Percentiles rank a stretch among this genome's conserved stretches.
These are phyloP conservation scores for Cynaeus angustus DNA, from an alignment of 2,888 invertebrate species.

Conservation along the genomic window DNA sequence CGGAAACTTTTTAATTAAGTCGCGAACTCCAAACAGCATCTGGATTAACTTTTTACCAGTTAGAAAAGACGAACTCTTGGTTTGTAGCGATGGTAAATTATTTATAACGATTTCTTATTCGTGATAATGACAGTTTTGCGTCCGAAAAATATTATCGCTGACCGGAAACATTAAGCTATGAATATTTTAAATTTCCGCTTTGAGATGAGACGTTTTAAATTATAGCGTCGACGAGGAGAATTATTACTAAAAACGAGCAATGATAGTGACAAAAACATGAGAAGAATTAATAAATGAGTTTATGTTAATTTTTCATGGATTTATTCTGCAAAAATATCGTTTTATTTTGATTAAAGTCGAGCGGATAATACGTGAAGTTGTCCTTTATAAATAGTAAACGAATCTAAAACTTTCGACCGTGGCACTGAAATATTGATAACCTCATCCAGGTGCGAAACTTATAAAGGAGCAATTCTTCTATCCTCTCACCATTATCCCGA, in stretches of 20 bases:
- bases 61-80: constrained; percentile 11
- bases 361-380: background rate
- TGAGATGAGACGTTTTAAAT: background rate
- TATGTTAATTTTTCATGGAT: too few species aligned
- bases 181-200: constrained; percentile 18
- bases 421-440: constrained; percentile 13
- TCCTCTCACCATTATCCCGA: constrained; percentile 9
- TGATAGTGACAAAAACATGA: too few species aligned
- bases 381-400: constrained; percentile 13
- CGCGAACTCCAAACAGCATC: constrained; percentile 31
- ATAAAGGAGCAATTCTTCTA: constrained; percentile 10
- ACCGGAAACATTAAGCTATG: constrained; percentile 29
- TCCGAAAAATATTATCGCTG: constrained; percentile 28
- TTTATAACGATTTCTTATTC: constrained; percentile 26
- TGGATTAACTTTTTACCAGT: constrained; percentile 11
- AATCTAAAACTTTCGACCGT: constrained; percentile 10
- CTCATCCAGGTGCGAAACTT: constrained; percentile 24
- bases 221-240: too few species aligned
- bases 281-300: too few species aligned
- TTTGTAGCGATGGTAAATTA: constrained; percentile 14
- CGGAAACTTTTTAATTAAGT: constrained; percentile 47
- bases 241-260: too few species aligned
- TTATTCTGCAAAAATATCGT: too few species aligned
- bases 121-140: constrained; percentile 28
- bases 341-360: background rate